Conservation (phyloP, 2,113 vertebrate species). For the Jaculus jaculus region DNA sequence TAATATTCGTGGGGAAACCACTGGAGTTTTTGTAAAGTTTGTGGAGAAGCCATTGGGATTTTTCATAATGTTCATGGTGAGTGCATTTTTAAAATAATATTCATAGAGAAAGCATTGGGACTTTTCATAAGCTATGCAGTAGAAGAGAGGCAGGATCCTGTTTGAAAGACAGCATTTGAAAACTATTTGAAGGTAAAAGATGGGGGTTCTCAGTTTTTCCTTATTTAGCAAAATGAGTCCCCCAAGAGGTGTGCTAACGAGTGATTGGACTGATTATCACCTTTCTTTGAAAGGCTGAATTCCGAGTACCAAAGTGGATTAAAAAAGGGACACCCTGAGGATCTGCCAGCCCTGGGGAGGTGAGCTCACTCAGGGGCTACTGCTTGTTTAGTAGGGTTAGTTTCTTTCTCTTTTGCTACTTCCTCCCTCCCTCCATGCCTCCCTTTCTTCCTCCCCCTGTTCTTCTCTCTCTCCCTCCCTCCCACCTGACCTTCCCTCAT, state of each 20-base stretch:
- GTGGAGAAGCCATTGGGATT: too few relatives aligned
- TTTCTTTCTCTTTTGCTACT: not conserved
- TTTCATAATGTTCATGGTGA: too few relatives aligned
- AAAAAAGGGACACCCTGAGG: too few relatives aligned
- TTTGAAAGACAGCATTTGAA: not conserved
- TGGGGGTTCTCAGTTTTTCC: not conserved
- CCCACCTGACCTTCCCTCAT: too few relatives aligned
- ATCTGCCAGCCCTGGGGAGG: too few relatives aligned
- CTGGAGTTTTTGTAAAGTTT: too few relatives aligned
- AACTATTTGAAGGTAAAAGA: not conserved
- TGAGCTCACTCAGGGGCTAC: not conserved
- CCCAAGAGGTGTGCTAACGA: not conserved
- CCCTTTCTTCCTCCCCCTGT: too few relatives aligned
- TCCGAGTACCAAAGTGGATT: too few relatives aligned
- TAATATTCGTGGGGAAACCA: too few relatives aligned
- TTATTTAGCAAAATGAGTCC: not conserved
- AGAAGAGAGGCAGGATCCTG: not conserved
- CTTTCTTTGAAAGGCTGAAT: not conserved
- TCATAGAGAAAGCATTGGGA: not conserved
- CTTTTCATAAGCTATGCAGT: not conserved
- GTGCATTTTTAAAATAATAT: too few relatives aligned
- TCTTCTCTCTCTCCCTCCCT: not conserved
- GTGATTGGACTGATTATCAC: not conserved
- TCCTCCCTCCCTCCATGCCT: not conserved
- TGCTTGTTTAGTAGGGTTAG: not conserved